Base-by-base conservation (phyloP, 2,797 vertebrate species). In the Lacerta bilineata region DNA sequence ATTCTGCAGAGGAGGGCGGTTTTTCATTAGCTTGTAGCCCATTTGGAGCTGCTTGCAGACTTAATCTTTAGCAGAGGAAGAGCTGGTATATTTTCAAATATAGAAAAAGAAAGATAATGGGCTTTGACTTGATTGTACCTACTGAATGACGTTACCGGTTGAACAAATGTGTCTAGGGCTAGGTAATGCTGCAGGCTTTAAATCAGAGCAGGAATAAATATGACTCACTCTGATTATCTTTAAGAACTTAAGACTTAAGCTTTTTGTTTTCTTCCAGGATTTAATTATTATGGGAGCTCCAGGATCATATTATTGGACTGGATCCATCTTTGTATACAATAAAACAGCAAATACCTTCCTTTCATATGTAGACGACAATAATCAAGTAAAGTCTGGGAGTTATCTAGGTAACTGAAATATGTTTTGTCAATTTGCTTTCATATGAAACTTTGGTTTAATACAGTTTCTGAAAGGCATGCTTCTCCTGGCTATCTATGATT, bases 221-320 rank as follows among this genome's bases (percentile, higher is more conserved):
- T 93, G 46, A 78, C 29, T 80, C 83, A 29, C 80, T 89, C 88
- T 90, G 23, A 74, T 71, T 88, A 33, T 91, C 77, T 87, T 83
- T 0, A 0, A 88, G n/a, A 93, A n/a, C 87, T 90, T 82, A 92
- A 90, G 92, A 80, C 46, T 8, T 83, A 78, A 74, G 90, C 59
- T 84, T 93, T 91, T 90, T 69, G 93, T 95, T 95, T 93, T 92
- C 61, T 96, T 96, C 74, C 91, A 99, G 99, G 98, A 99, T 93
- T 97, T 99, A 95, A 98, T 99, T 93, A 97, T 99, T 93, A 98
- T 99, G 97, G 99, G 99, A 86, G 98, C 98, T 39, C 99, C 99
- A 1, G 99, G 99, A 93, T 98, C 98, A 0, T 97, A 93, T 79
- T 99, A 98, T 84, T 99, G 99, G 99, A 98, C 98, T 1, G 99